Evolutionary conservation across 1,140 invertebrate species (phyloP).

Genomic region (Drosophila athabasca): DNA sequence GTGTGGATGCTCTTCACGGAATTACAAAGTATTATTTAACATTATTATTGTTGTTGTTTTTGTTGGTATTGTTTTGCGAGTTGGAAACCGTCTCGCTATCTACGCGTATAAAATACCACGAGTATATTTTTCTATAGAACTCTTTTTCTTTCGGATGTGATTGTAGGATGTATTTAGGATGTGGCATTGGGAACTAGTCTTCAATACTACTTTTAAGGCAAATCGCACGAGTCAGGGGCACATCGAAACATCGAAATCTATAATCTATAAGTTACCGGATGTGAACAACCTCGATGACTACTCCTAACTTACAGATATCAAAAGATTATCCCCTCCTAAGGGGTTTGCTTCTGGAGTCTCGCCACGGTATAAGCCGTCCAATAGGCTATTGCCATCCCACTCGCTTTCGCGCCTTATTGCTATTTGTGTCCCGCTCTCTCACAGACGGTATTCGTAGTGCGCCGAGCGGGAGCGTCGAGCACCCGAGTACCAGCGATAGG

Average conservation of each 20-base stretch:
- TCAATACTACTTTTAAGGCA: conserved; percentile 68
- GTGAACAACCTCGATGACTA: conserved; percentile 36
- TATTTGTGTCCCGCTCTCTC: conserved; percentile 26
- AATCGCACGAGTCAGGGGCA: conserved; percentile 61
- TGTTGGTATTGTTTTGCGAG: conserved; percentile 45
- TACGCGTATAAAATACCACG: conserved; percentile 21
- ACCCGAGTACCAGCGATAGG: conserved; percentile 81
- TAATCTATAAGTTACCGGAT: conserved; percentile 19
- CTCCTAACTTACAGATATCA: conserved; percentile 19
- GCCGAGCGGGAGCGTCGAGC: conserved; percentile 78
- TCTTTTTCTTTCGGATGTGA: neutral
- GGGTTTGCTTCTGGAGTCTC: neutral
- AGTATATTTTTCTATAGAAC: conserved; percentile 28
- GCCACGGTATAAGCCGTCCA: conserved; percentile 18
- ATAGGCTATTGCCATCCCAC: conserved; percentile 3
- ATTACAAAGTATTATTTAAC: conserved; percentile 40
- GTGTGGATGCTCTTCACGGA: conserved; percentile 23
- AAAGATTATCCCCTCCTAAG: conserved; percentile 10
- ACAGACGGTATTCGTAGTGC: conserved; percentile 76
- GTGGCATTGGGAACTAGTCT: conserved; percentile 35
- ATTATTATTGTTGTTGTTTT: conserved; percentile 24
- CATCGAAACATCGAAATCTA: conserved; percentile 21
- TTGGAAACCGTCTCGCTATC: conserved; percentile 46
- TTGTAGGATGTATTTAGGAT: neutral
- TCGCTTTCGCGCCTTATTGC: conserved; percentile 2